A percentile compares a stretch with the other conserved stretches of the same genome.
These are phyloP conservation scores for Carduelis carduelis DNA, from an alignment of 2,797 vertebrate genomes.

Conservation along the genomic window DNA sequence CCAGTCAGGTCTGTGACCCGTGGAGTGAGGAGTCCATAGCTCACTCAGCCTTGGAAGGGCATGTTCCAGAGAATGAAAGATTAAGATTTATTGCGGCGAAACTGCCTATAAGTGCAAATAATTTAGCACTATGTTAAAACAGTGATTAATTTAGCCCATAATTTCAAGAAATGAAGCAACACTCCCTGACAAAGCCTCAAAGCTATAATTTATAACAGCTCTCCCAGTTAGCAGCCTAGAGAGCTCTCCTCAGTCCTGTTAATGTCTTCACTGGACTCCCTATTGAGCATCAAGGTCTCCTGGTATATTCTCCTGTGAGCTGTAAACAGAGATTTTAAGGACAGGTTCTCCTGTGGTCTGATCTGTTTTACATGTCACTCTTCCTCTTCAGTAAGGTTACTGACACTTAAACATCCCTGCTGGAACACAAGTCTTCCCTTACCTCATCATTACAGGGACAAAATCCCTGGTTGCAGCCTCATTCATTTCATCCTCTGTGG, in stretches of 20 bases:
- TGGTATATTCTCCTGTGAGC: neutral
- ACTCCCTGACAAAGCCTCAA: neutral
- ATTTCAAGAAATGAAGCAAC: slow-evolving; percentile 25
- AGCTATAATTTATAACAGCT: neutral
- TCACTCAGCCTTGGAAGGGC: neutral
- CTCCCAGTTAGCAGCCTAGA: neutral
- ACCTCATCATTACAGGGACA: neutral
- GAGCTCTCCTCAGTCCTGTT: neutral
- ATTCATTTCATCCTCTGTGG: neutral
- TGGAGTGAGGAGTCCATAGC: neutral
- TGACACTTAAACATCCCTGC: neutral
- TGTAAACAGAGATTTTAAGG: neutral
- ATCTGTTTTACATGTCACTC: neutral
- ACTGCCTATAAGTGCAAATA: neutral
- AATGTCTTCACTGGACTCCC: neutral
- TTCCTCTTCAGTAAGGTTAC: neutral
- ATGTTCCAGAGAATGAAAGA: neutral
- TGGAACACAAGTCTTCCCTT: neutral
- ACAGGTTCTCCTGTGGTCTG: neutral
- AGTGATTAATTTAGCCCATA: neutral
- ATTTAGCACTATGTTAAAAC: neutral
- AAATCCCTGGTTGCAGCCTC: neutral
- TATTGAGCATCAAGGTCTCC: neutral
- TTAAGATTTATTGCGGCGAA: neutral
- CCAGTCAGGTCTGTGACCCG: neutral